phyloP scores from a whole-genome alignment of 2,888 invertebrate genomes.

The Hypercompe scribonia region DNA sequence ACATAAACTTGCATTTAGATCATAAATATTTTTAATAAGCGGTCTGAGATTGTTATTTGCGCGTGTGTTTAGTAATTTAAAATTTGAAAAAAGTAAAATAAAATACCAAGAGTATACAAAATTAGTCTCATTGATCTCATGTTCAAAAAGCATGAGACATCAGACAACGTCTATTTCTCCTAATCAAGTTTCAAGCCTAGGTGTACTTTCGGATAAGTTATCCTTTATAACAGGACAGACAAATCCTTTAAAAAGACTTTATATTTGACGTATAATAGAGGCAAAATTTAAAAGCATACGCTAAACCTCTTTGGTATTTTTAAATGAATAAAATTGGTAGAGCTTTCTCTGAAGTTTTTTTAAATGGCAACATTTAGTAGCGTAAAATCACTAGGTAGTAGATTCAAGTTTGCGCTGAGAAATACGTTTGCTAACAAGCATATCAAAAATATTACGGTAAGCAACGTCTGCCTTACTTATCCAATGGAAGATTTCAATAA shows the following conservation, averaged over 20 bases:
- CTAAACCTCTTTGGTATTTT: too few species aligned
- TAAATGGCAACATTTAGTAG: too few species aligned
- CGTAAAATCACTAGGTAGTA: not conserved
- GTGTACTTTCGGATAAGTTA: not conserved
- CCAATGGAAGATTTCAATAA: slow-evolving; percentile 50
- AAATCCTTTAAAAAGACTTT: not conserved
- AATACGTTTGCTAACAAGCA: not conserved
- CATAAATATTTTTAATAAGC: too few species aligned
- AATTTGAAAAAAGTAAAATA: too few species aligned
- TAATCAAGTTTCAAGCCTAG: not conserved
- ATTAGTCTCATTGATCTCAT: not conserved
- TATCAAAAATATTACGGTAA: not conserved
- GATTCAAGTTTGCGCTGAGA: not conserved
- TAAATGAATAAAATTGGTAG: too few species aligned
- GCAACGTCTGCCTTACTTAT: slow-evolving; percentile 30
- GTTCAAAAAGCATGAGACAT: not conserved
- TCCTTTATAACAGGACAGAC: not conserved
- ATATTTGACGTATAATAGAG: not conserved
- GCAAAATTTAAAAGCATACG: too few species aligned
- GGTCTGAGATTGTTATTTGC: too few species aligned
- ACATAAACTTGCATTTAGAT: too few species aligned
- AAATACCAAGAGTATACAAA: too few species aligned
- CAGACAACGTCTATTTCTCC: not conserved
- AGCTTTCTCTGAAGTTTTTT: too few species aligned
- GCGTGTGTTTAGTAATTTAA: too few species aligned